Evolutionary conservation across 2,113 vertebrate species (phyloP).

Genomic region (Sitta europaea): DNA sequence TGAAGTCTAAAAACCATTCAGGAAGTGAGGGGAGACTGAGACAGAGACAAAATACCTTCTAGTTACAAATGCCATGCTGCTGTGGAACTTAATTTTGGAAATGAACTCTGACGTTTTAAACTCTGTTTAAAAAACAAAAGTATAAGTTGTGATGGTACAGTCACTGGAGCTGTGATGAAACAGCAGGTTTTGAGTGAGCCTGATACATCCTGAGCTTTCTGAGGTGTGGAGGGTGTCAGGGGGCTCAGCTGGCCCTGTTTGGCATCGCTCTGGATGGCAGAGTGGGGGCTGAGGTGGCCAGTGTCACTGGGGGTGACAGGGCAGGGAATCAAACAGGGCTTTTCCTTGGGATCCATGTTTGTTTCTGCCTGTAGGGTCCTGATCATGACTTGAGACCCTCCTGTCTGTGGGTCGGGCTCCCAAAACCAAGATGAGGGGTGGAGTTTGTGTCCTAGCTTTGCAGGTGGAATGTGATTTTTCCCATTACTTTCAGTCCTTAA

Average conservation of each 20-base stretch:
- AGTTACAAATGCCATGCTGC: not conserved
- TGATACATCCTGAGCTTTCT: not conserved
- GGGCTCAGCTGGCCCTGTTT: not conserved
- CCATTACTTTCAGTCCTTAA: not conserved
- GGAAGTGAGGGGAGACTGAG: not conserved
- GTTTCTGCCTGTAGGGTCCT: not conserved
- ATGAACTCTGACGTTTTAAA: not conserved
- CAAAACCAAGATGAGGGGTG: not conserved
- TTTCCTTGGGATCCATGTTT: not conserved
- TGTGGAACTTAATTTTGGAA: not conserved
- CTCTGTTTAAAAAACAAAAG: not conserved
- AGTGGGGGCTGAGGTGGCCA: not conserved
- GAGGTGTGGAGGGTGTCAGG: not conserved
- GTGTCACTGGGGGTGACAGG: not conserved
- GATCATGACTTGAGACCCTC: not conserved
- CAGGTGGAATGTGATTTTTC: not conserved
- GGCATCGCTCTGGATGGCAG: not conserved
- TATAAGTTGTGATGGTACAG: not conserved
- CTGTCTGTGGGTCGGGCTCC: not conserved
- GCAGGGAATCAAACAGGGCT: not conserved
- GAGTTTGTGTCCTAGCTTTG: not conserved
- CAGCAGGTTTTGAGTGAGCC: not conserved
- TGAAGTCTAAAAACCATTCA: not conserved
- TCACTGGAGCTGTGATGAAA: not conserved
- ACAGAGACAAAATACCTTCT: not conserved